Conservation (phyloP, 2,113 vertebrate genomes). For the Pomatorhinus ruficollis region DNA sequence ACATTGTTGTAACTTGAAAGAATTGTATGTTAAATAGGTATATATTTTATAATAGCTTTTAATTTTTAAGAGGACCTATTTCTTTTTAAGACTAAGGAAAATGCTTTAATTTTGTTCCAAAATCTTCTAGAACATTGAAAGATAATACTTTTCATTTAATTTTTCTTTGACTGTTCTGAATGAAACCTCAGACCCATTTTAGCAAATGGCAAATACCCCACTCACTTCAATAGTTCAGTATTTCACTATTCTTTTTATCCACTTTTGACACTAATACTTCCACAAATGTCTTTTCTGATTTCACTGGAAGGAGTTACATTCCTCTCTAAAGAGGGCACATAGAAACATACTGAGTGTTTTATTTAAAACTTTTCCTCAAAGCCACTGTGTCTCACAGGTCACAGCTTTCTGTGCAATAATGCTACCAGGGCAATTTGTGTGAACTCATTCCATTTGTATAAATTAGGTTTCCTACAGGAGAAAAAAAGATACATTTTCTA, state of each 20-base stretch:
- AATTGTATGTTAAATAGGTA: background rate
- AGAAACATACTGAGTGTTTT: background rate
- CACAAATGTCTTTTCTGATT: background rate
- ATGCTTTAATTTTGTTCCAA: background rate
- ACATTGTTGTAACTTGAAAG: background rate
- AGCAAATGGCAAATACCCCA: background rate
- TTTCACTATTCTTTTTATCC: background rate
- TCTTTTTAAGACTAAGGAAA: background rate
- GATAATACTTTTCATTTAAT: background rate
- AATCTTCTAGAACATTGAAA: background rate
- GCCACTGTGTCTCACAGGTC: background rate
- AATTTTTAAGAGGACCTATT: background rate
- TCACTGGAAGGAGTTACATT: background rate
- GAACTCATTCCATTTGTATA: background rate
- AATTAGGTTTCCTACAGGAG: background rate
- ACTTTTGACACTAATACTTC: background rate
- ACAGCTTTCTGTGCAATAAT: background rate
- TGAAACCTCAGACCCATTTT: background rate
- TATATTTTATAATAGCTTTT: background rate
- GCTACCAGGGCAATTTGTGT: background rate
- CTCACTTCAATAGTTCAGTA: background rate
- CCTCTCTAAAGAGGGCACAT: background rate
- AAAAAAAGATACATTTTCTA: background rate
- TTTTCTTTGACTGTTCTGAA: background rate
- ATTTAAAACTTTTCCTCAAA: background rate